Base-by-base conservation (phyloP, 2,888 invertebrate species). In the Nysson spinosus region DNA sequence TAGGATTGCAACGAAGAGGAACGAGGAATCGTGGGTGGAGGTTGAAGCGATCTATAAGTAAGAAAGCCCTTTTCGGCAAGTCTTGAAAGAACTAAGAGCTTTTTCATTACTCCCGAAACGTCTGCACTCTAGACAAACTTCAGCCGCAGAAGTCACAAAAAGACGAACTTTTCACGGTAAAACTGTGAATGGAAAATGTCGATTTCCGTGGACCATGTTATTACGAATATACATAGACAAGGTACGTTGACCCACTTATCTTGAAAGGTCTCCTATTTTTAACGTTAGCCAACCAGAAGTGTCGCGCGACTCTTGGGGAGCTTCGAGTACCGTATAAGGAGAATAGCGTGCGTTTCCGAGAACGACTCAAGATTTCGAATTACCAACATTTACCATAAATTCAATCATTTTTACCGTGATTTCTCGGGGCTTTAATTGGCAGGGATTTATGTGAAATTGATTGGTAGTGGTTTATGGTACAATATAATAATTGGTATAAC, bases 101-200 rank as follows among this genome's bases (percentile, higher is more conserved):
- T 32, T 46, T 32, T 46, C 46, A 46, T 46, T 46, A 46, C 46
- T 34, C 32, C 20, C 20, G 32, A 46, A 46, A 32, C 19, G 32
- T 32, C 30, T 46, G 34, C 46, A n/a, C 32, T 46, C 6, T 14
- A 26, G 32, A 17, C 20, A 20, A 32, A 32, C 46, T 30, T 26
- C 6, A 32, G 34, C 46, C 32, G 32, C 34, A 6, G 32, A 3
- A 3, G 12, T 20, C 32, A 34, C 20, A 46, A 46, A 32, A 34
- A 24, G 26, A 28, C 17, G 19, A 43, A 12, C 16, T 28, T 26
- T 28, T 14, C 9, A 6, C 9, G 6, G 14, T 19, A 17, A 4
- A n/a, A 43, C 28, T 20, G 3, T 32, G 46, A 22, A 32, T 46
- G 46, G 19, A 46, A 5, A 20, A 32, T 12, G 34, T 46, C 34